phyloP scores from a whole-genome alignment of 1,140 invertebrate species.

The Saccostrea glomerata region DNA sequence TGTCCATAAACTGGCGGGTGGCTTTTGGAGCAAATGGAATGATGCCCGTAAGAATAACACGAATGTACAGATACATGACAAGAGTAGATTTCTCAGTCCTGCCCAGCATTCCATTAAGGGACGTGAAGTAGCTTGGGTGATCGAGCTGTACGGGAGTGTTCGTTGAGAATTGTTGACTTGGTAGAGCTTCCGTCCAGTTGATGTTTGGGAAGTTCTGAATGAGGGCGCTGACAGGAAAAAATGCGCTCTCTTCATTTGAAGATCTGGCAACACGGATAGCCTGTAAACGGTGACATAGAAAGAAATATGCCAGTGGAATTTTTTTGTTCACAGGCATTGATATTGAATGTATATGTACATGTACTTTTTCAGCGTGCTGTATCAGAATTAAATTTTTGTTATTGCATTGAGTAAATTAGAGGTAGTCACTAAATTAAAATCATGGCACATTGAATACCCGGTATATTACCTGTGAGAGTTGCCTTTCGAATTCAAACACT shows the following conservation, averaged over 20 bases:
- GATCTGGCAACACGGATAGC: constrained; percentile 1
- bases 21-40: not conserved
- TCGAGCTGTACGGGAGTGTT: not conserved
- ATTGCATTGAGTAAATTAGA: no score
- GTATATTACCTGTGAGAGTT: constrained; percentile 17
- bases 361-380: no score
- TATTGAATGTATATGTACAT: no score
- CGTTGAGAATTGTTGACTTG: not conserved
- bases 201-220: not conserved
- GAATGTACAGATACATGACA: not conserved
- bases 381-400: no score
- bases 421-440: no score
- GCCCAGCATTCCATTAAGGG: not conserved
- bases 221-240: not conserved
- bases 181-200: not conserved
- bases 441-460: no score
- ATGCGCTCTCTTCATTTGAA: not conserved
- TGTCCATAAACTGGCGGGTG: constrained; percentile 23
- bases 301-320: no score
- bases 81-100: not conserved
- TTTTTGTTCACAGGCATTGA: no score
- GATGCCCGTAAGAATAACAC: not conserved
- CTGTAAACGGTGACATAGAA: not conserved
- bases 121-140: not conserved
- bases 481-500: constrained; percentile 40